Percentiles rank a stretch among this genome's conserved stretches.
phyloP scores from a whole-genome alignment of 2,888 invertebrate genomes.

The Electrophaes corylata region DNA sequence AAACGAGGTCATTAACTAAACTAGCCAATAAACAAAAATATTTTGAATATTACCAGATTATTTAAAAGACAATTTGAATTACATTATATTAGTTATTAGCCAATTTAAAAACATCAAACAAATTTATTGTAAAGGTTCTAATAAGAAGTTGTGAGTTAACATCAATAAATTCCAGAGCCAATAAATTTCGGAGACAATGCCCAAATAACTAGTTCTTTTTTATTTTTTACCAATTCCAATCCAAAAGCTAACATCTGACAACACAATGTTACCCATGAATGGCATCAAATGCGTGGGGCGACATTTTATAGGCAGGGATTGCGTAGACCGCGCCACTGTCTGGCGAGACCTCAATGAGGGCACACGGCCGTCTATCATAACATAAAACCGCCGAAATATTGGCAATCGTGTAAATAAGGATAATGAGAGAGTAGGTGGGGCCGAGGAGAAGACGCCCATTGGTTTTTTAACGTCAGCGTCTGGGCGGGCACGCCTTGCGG shows the following conservation, averaged over 20 bases:
- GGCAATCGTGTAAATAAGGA: constrained; percentile 78
- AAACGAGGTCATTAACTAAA: too few species aligned
- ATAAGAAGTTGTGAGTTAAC: constrained; percentile 7
- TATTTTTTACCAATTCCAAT: constrained; percentile 42
- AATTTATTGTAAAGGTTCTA: not conserved
- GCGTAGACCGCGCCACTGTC: constrained; percentile 75
- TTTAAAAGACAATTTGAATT: not conserved
- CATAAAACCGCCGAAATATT: constrained; percentile 74
- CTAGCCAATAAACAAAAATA: not conserved
- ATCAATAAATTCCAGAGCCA: constrained; percentile 36
- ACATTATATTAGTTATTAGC: not conserved
- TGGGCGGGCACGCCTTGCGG: constrained; percentile 79
- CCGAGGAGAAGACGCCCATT: constrained; percentile 74
- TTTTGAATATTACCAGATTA: not conserved
- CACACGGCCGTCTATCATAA: constrained; percentile 69
- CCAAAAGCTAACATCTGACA: constrained; percentile 49
- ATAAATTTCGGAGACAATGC: constrained; percentile 37
- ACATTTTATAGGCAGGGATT: constrained; percentile 77
- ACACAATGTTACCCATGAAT: constrained; percentile 66
- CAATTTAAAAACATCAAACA: not conserved
- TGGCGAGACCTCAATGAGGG: constrained; percentile 75
- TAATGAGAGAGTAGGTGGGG: constrained; percentile 82
- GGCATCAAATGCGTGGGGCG: constrained; percentile 76
- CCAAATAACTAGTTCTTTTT: constrained; percentile 13
- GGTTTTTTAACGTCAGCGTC: constrained; percentile 73